A percentile compares a stretch with the other conserved stretches of the same genome.
Evolutionary conservation across 2,113 vertebrate species (phyloP).

Genomic region (Delphinapterus leucas): DNA sequence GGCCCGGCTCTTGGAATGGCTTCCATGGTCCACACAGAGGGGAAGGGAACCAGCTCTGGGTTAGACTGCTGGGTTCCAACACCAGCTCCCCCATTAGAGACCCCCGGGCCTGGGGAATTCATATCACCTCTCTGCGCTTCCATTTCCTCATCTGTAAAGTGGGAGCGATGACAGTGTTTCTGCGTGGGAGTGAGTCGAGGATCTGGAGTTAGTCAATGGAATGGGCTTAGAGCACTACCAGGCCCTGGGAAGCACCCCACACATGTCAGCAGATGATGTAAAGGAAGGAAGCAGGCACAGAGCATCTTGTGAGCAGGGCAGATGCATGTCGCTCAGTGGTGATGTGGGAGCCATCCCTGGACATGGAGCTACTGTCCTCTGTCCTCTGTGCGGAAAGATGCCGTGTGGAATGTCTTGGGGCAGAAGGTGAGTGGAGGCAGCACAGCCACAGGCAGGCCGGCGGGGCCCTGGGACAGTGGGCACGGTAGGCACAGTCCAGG

Average conservation of each 20-base stretch:
- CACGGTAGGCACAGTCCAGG: not conserved
- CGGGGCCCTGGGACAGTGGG: not conserved
- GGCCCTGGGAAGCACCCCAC: not conserved
- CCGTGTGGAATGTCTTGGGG: not conserved
- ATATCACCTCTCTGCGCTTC: not conserved
- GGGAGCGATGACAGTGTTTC: no score
- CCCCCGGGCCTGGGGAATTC: not conserved
- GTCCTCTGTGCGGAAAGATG: not conserved
- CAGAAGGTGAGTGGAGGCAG: not conserved
- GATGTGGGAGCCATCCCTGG: not conserved
- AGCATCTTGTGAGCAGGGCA: accelerated
- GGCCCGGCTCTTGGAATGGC: not conserved
- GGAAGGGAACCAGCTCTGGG: not conserved
- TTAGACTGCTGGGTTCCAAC: not conserved
- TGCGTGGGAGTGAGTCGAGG: not conserved
- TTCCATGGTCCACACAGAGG: not conserved
- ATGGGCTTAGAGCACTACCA: not conserved
- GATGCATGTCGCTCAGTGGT: not conserved
- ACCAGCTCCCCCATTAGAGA: not conserved
- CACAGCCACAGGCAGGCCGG: not conserved
- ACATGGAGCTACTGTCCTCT: not conserved
- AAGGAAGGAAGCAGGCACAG: not conserved
- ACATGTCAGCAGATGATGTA: not conserved
- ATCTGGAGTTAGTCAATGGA: not conserved
- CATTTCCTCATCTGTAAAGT: not conserved